Base-by-base conservation (phyloP, 2,888 invertebrate species). In the Graphium colonna region DNA sequence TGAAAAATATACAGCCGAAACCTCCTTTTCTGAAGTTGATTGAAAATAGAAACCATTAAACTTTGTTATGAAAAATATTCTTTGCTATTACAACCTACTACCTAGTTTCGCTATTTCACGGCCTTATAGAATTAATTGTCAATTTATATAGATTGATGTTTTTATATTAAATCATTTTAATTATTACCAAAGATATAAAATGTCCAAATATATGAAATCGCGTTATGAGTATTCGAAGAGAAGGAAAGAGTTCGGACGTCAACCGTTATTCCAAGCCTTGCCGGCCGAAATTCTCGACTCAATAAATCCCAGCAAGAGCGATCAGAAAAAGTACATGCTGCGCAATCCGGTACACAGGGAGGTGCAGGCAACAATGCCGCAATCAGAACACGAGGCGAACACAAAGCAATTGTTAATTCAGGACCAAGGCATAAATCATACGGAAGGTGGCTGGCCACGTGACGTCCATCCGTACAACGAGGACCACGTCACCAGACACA, bases 381-480 rank as follows among this genome's bases (percentile, higher is more conserved):
- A 83, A 67, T 82, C 91, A 28, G 75, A 77, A 61, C 87, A 91
- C 59, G 87, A 91, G 64, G 86, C 92, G 18, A 94, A 94, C 70
- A 95, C 95, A 51, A 72, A 76, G 54, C 90, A 90, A 61, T 87
- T 92, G 57, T 90, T 90, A 63, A 91, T 90, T 65, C 87, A 83
- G 52, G 83, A 86, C n/a, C 88, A 89, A 57, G 94, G 94, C 8
- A 91, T 96, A 71, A 91, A 92, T 63, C 96, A 96, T 73, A 87
- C 85, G 10, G 96, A 96, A 78, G 96, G 96, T 56, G 96, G 96
- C 13, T 96, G 96, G 96, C 95, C 96, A 1, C 93, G 93, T 67
- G 96, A 96, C 60, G 84, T 94, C 8, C 92, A 92, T 59, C 75
- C 83, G 55, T 77, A 86, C 43, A 93, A 93, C 67, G 91, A 93